A percentile compares a stretch with the other conserved stretches of the same genome.
These are phyloP conservation scores for Conus betulinus DNA, from an alignment of 1,140 invertebrate species.

Conservation along the genomic window DNA sequence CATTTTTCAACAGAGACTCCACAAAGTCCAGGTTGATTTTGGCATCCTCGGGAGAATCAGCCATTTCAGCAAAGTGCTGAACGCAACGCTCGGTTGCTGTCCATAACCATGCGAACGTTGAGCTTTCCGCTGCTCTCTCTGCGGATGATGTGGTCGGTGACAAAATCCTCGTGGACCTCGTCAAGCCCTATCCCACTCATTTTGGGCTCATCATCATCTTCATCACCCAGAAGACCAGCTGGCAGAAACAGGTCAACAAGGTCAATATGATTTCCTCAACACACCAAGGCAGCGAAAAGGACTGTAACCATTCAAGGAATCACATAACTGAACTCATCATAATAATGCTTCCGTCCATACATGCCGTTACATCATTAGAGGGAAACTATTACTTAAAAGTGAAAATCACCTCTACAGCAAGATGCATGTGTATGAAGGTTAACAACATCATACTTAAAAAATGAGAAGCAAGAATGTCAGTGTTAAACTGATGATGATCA, in stretches of 20 bases:
- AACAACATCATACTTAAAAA: no score
- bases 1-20: constrained; percentile 61
- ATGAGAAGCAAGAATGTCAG: no score
- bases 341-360: no score
- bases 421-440: no score
- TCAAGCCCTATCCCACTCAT: constrained; percentile 57
- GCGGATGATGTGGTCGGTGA: not conserved
- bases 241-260: constrained; percentile 10
- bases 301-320: no score
- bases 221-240: constrained; percentile 9
- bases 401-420: no score
- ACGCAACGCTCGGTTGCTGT: constrained; percentile 65
- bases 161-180: constrained; percentile 57
- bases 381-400: no score
- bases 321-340: no score
- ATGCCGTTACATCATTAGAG: no score
- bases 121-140: not conserved
- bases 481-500: no score
- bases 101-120: constrained; percentile 26
- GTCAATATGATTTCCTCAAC: no score
- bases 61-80: constrained; percentile 70
- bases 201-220: constrained; percentile 37
- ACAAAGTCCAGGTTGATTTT: constrained; percentile 70
- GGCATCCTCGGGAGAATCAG: constrained; percentile 57
- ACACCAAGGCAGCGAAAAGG: no score